phyloP scores from a whole-genome alignment of 2,797 vertebrate species.

The Fistularia commersonii region DNA sequence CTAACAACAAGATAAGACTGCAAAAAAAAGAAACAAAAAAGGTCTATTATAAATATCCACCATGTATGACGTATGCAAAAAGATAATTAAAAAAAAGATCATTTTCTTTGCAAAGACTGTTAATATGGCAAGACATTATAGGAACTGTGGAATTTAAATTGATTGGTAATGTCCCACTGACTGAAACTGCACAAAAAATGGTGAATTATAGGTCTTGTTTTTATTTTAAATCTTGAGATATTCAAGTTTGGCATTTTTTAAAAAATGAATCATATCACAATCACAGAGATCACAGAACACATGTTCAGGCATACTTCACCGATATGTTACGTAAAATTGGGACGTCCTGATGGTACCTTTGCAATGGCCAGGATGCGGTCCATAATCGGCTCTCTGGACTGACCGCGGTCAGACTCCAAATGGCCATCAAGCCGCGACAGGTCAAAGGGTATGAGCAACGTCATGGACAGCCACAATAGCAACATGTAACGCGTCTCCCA shows the following conservation, averaged over 20 bases:
- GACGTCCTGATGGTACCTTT: slow-evolving; percentile 70
- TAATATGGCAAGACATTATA: too few species aligned
- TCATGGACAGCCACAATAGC: slow-evolving; percentile 91
- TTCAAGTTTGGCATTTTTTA: too few species aligned
- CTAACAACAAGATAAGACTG: slow-evolving; percentile 88
- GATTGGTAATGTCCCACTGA: too few species aligned
- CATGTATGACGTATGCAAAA: too few species aligned
- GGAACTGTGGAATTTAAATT: too few species aligned
- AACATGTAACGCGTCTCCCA: slow-evolving; percentile 97
- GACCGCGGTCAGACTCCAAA: slow-evolving; percentile 56
- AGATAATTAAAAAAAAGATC: too few species aligned
- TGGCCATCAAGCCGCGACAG: slow-evolving; percentile 89
- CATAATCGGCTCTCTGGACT: slow-evolving; percentile 77
- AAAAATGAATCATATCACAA: too few species aligned
- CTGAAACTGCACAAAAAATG: too few species aligned
- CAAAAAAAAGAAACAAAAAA: slow-evolving; percentile 5
- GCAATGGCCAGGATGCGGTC: slow-evolving; percentile 86
- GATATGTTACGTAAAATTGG: neutral
- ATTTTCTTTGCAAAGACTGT: too few species aligned
- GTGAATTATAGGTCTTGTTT: too few species aligned
- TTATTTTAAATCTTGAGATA: too few species aligned
- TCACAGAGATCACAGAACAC: neutral
- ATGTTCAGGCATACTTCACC: neutral
- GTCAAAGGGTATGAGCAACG: slow-evolving; percentile 94
- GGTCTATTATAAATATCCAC: too few species aligned